These are phyloP conservation scores for Drosophila sp. DNA, from an alignment of 1,140 invertebrate genomes.

Conservation along the genomic window DNA sequence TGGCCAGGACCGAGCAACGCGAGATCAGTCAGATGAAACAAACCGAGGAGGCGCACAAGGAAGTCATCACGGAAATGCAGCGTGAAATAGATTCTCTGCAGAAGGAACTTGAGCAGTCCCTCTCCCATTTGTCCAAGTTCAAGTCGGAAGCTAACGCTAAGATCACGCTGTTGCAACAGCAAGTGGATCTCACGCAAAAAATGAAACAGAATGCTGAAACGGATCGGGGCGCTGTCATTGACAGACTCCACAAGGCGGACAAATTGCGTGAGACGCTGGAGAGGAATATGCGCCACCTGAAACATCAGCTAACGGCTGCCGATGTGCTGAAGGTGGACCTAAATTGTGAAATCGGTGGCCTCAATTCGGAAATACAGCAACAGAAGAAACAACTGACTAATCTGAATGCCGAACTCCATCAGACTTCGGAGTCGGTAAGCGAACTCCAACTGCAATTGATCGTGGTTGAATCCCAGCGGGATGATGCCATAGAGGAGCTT, in stretches of 20 bases:
- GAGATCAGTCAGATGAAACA: constrained; percentile 10
- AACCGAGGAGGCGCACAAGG: neutral
- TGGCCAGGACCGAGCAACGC: neutral
- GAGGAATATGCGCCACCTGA: neutral
- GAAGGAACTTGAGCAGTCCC: neutral
- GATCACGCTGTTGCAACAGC: neutral
- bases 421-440: neutral
- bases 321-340: constrained; percentile 44
- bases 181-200: neutral
- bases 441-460: constrained; percentile 12
- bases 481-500: constrained; percentile 4
- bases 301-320: constrained; percentile 1
- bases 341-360: constrained; percentile 50
- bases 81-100: constrained; percentile 36
- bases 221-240: constrained; percentile 3
- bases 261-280: constrained; percentile 22
- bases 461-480: neutral
- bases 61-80: constrained; percentile 47
- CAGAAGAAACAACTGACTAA: neutral
- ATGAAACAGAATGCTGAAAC: constrained; percentile 11
- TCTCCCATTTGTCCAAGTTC: neutral
- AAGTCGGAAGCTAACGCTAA: neutral
- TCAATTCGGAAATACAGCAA: constrained; percentile 46
- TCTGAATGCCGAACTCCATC: constrained; percentile 5
- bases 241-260: constrained; percentile 27